phyloP scores from a whole-genome alignment of 2,888 invertebrate genomes.

The Kuschelorhynchus macadamiae region DNA sequence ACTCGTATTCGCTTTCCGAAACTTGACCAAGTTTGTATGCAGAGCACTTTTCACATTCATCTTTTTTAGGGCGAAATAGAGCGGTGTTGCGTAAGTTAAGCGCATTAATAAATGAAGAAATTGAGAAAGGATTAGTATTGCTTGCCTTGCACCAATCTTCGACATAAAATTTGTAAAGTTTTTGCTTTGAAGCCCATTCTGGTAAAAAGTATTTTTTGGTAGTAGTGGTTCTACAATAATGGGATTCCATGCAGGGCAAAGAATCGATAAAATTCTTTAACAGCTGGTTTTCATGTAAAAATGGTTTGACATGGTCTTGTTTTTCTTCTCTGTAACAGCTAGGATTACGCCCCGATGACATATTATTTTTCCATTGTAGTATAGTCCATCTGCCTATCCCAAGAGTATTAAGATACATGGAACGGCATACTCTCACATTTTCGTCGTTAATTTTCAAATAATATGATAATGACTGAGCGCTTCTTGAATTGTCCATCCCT shows the following conservation, averaged over 20 bases:
- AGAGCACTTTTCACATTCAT: conserved; percentile 52
- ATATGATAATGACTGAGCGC: conserved; percentile 25
- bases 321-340: neutral
- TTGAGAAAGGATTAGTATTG: conserved; percentile 22
- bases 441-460: conserved; percentile 8
- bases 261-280: conserved; percentile 22
- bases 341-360: conserved; percentile 2
- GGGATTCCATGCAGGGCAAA: conserved; percentile 46
- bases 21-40: conserved; percentile 50
- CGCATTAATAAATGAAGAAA: conserved; percentile 37
- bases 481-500: conserved; percentile 12
- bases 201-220: conserved; percentile 46
- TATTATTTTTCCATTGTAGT: conserved; percentile 30
- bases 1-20: conserved; percentile 43
- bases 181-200: conserved; percentile 42
- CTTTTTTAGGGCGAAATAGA: conserved; percentile 54
- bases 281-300: conserved; percentile 2
- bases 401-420: conserved; percentile 36
- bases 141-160: conserved; percentile 41
- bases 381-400: conserved; percentile 26
- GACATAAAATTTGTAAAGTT: conserved; percentile 45
- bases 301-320: neutral
- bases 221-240: conserved; percentile 44
- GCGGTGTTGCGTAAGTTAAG: conserved; percentile 38
- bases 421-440: conserved; percentile 22